phyloP scores from a whole-genome alignment of 2,888 invertebrate genomes.

The Mesochorus sp. region DNA sequence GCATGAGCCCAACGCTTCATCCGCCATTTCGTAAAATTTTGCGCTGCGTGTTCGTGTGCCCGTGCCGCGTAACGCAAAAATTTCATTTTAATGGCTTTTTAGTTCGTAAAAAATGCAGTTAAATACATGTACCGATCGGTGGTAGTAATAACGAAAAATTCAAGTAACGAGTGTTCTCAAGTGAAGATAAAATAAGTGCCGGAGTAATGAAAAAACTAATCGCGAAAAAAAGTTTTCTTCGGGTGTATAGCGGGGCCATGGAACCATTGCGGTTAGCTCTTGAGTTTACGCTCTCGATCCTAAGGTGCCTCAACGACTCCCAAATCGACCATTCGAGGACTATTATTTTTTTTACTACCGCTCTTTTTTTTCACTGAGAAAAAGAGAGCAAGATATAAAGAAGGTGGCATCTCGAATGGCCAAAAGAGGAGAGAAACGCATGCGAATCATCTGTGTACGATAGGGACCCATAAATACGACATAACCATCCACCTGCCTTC shows the following conservation, averaged over 20 bases:
- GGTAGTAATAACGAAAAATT: neutral
- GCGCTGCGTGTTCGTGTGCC: constrained; percentile 11
- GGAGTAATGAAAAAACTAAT: constrained; percentile 28
- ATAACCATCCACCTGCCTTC: constrained; percentile 54
- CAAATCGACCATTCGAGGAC: constrained; percentile 44
- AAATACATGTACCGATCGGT: neutral
- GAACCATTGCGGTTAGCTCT: constrained; percentile 25
- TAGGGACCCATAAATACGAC: constrained; percentile 29
- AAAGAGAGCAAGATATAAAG: neutral
- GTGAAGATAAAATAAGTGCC: constrained; percentile 11
- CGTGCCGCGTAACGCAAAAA: constrained; percentile 12
- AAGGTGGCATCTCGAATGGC: neutral
- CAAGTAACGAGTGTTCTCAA: neutral
- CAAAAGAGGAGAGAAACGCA: constrained; percentile 12
- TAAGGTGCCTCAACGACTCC: constrained; percentile 17
- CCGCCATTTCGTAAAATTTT: constrained; percentile 8
- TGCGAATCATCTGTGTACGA: constrained; percentile 35
- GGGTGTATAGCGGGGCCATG: neutral
- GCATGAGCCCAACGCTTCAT: neutral
- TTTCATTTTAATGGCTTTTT: constrained; percentile 14
- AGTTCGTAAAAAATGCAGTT: neutral
- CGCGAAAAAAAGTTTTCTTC: constrained; percentile 2
- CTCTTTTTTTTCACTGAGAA: neutral
- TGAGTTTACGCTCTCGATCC: constrained; percentile 18
- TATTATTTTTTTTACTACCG: constrained; percentile 41